Conservation (phyloP, 2,797 vertebrate genomes). For the Peromyscus aztecus region DNA sequence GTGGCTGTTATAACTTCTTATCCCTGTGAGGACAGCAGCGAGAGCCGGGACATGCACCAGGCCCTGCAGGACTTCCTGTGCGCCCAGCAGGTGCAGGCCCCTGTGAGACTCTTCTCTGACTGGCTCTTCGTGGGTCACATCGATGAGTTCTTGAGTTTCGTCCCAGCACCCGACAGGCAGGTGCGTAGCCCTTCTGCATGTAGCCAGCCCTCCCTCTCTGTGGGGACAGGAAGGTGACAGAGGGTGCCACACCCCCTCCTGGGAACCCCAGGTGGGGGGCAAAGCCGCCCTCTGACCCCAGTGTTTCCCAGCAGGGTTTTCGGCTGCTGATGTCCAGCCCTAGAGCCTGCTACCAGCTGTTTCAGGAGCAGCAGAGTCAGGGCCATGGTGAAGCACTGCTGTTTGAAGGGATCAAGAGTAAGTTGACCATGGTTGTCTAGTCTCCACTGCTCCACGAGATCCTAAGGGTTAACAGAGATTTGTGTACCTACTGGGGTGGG, state of each 20-base stretch:
- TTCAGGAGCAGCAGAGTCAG: conserved; percentile 89
- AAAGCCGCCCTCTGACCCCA: background rate
- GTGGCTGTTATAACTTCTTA: background rate
- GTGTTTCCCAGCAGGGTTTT: conserved; percentile 90
- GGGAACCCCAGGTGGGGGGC: background rate
- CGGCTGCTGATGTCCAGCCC: conserved; percentile 95
- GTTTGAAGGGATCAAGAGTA: conserved; percentile 90
- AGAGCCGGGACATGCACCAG: conserved; percentile 92
- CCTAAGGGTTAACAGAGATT: accelerated
- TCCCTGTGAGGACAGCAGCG: conserved; percentile 73
- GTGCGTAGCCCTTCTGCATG: conserved; percentile 81
- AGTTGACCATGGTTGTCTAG: background rate
- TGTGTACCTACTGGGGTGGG: background rate
- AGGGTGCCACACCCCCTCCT: too few relatives aligned
- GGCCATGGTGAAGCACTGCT: conserved; percentile 87
- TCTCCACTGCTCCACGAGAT: background rate
- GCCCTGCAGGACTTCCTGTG: conserved; percentile 93
- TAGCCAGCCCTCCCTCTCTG: background rate
- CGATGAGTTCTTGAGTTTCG: conserved; percentile 96
- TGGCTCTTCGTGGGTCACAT: conserved; percentile 95
- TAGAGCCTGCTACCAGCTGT: conserved; percentile 90
- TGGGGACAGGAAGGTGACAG: background rate
- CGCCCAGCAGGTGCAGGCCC: conserved; percentile 95
- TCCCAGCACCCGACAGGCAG: conserved; percentile 92
- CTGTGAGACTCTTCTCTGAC: conserved; percentile 93